Evolutionary conservation across 2,888 invertebrate species (phyloP).

Genomic region (Tricholauxania praeusta): DNA sequence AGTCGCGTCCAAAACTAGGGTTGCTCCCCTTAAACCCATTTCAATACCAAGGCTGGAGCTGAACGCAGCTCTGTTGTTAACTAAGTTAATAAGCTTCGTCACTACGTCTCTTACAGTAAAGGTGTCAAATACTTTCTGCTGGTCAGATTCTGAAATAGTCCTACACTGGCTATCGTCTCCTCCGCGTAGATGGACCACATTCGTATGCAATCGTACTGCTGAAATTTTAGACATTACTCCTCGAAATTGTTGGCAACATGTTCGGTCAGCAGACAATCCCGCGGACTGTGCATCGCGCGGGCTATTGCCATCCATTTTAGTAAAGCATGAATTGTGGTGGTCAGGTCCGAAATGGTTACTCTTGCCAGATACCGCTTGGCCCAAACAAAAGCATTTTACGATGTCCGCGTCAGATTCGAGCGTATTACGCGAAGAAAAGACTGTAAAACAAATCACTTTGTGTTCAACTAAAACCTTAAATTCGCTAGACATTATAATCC

Average conservation of each 20-base stretch:
- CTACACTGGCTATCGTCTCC: constrained; percentile 51
- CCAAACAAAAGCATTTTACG: not conserved
- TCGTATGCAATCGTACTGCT: constrained; percentile 43
- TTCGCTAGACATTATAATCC: not conserved
- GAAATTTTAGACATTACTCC: constrained; percentile 40
- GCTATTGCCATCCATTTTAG: constrained; percentile 33
- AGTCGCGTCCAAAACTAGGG: no score
- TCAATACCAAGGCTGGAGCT: constrained; percentile 40
- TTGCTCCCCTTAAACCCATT: no score
- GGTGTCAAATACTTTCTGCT: constrained; percentile 32
- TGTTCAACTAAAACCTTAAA: not conserved
- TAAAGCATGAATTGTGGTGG: constrained; percentile 43
- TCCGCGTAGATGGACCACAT: constrained; percentile 43
- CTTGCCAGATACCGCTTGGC: constrained; percentile 3
- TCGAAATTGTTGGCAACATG: constrained; percentile 41
- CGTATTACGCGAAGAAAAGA: constrained; percentile 15
- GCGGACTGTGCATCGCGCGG: constrained; percentile 48
- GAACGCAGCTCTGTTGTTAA: constrained; percentile 38
- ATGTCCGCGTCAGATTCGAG: not conserved
- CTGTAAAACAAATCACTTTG: not conserved
- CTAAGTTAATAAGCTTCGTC: constrained; percentile 32
- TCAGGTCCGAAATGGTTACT: constrained; percentile 40
- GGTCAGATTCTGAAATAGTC: constrained; percentile 55
- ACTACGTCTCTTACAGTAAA: constrained; percentile 33
- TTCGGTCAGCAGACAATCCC: constrained; percentile 42